Conservation (phyloP, 2,888 invertebrate species). For the Actias luna region DNA sequence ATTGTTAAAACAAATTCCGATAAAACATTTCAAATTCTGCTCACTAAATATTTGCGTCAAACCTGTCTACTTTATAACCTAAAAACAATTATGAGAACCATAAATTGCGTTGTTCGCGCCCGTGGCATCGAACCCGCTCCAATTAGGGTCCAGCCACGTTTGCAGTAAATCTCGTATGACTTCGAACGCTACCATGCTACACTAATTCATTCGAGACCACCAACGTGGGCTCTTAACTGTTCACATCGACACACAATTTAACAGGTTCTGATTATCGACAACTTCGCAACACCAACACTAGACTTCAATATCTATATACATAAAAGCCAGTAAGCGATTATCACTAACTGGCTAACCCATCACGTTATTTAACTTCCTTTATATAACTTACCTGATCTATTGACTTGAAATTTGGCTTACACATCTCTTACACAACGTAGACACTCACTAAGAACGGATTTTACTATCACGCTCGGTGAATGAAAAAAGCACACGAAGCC, state of each 20-base stretch:
- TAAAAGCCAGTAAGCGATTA: too few species aligned
- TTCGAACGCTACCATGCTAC: conserved; percentile 70
- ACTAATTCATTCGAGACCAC: conserved; percentile 76
- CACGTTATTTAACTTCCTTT: too few species aligned
- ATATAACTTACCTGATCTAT: too few species aligned
- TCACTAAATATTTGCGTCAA: background rate
- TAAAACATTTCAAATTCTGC: background rate
- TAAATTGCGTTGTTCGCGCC: conserved; percentile 75
- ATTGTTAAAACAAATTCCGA: background rate
- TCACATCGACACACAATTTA: conserved; percentile 63
- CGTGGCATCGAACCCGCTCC: conserved; percentile 72
- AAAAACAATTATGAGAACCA: conserved; percentile 76
- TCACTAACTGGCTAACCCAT: too few species aligned
- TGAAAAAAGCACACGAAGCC: too few species aligned
- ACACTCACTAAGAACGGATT: too few species aligned
- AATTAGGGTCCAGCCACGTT: conserved; percentile 71
- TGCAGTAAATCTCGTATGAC: conserved; percentile 71
- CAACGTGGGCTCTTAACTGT: conserved; percentile 66
- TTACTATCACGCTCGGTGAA: too few species aligned
- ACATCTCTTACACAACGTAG: too few species aligned
- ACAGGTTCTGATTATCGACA: conserved; percentile 67
- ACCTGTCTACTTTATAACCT: conserved; percentile 29
- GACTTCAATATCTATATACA: background rate
- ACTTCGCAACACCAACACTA: conserved; percentile 46
- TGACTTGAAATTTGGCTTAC: too few species aligned